Evolutionary conservation across 2,888 invertebrate species (phyloP).

Genomic region (Lasioglossum pauxillum): DNA sequence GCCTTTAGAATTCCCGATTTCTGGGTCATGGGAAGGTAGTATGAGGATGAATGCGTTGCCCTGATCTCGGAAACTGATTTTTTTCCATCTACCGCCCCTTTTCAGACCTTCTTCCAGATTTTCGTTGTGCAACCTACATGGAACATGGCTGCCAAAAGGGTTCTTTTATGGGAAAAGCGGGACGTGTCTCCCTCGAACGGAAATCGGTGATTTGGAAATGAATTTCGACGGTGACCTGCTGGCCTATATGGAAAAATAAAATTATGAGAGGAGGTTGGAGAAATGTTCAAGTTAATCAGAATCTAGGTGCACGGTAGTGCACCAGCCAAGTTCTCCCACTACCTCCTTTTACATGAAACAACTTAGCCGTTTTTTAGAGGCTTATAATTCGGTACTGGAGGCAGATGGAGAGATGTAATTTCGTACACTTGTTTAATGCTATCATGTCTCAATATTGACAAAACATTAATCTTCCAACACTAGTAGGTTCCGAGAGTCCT

Average conservation of each 20-base stretch:
- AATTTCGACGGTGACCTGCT: background rate
- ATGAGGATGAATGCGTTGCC: constrained; percentile 68
- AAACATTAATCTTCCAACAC: no score
- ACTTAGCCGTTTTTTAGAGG: no score
- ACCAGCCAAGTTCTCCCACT: no score
- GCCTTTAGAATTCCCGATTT: constrained; percentile 81
- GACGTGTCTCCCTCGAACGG: background rate
- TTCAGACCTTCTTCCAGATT: constrained; percentile 39
- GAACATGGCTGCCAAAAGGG: constrained; percentile 59
- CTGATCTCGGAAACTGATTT: constrained; percentile 82
- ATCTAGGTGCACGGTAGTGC: no score
- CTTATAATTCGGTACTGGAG: no score
- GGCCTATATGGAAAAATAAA: background rate
- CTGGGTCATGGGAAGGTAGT: constrained; percentile 83
- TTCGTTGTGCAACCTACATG: constrained; percentile 52
- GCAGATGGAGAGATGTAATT: no score
- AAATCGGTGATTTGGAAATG: constrained; percentile 6
- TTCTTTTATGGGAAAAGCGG: constrained; percentile 35
- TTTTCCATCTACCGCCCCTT: constrained; percentile 41
- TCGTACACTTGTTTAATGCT: no score
- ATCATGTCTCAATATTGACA: no score
- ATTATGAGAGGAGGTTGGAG: background rate
- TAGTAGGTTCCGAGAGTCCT: no score
- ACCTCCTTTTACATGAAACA: no score
- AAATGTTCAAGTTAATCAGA: background rate